Evolutionary conservation across 1,140 invertebrate genomes (phyloP), one percentile per base, ranked within the genome.

Genomic region (Drosophila seguyi): DNA sequence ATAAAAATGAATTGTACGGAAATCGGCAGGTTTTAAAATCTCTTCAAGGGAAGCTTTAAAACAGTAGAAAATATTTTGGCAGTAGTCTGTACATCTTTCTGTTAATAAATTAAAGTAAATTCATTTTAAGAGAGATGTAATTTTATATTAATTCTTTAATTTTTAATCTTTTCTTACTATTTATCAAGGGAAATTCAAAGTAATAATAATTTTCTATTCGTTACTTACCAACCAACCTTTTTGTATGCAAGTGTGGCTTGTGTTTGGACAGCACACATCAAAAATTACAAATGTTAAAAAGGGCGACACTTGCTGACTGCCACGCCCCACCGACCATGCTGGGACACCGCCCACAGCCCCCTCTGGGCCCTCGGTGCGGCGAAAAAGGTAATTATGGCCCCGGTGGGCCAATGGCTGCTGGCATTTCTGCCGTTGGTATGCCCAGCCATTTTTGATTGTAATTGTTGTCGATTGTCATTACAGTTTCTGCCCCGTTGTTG

Each of bases 401-500:
- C 50, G 60, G 50, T 41, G 60, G 77, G 58, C 27, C 56, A 34
- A 41, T 60, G 58, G 77, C 62, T 75, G 42, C 47, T 48, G 58
- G 75, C 67, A 87, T 84, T 87, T 88, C 62, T 76, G 29, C 29
- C 1, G 29, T 31, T 31, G 66, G 20, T 55, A 25, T 79, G 66
- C 53, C 74, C 63, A 63, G 76, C 81, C 67, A 90, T 85, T 88
- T 88, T 84, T 88, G 85, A 88, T 88, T 90, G 85, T 88, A 88
- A 88, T 88, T 88, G 84, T 88, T 88, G 85, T 88, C 85, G 84
- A 88, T 88, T 88, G 84, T 88, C 84, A 88, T 88, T 88, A 90
- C 85, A 68, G 73, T 80, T 88, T 73, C 72, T 75, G 79, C 20
- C 45, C 41, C 42, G 82, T 69, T 71, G 68, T 56, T 80, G 58